Evolutionary conservation across 2,797 vertebrate species (phyloP).

Genomic region (Lagorchestes hirsutus): DNA sequence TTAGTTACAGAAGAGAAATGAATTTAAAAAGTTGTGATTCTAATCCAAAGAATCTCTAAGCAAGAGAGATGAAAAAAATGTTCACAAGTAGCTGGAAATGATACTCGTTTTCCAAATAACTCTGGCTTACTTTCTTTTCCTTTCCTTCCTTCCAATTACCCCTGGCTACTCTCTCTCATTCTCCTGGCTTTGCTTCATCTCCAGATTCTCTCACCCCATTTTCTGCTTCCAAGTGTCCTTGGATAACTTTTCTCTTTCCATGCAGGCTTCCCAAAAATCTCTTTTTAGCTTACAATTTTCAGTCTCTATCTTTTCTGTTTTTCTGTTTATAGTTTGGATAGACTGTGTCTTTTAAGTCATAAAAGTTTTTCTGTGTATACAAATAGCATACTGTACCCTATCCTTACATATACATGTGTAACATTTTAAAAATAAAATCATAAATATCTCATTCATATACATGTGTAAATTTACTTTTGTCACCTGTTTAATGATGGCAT

Average conservation of each 20-base stretch:
- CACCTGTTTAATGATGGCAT: neutral
- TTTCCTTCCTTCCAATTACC: constrained; percentile 69
- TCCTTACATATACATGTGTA: neutral
- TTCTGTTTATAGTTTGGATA: constrained; percentile 36
- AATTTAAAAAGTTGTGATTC: neutral
- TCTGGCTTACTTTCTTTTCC: constrained; percentile 53
- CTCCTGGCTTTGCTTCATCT: constrained; percentile 42
- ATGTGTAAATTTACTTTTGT: neutral
- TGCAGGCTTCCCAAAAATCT: constrained; percentile 48
- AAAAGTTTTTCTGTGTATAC: constrained; percentile 5
- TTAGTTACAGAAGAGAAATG: neutral
- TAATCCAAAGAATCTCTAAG: constrained; percentile 30
- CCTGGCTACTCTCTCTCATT: constrained; percentile 48
- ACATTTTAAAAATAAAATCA: neutral
- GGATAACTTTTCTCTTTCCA: constrained; percentile 69
- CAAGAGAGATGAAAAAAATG: constrained; percentile 32
- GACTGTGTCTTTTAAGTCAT: constrained; percentile 29
- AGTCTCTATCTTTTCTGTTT: constrained; percentile 24
- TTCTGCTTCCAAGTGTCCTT: constrained; percentile 66
- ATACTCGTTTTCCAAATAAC: constrained; percentile 57
- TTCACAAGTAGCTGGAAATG: constrained; percentile 57
- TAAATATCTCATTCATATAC: neutral
- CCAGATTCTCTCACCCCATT: constrained; percentile 59
- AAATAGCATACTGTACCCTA: neutral
- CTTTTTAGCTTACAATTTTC: neutral